Conservation (phyloP, 1,140 invertebrate genomes). For the Lepidurus packardi region DNA sequence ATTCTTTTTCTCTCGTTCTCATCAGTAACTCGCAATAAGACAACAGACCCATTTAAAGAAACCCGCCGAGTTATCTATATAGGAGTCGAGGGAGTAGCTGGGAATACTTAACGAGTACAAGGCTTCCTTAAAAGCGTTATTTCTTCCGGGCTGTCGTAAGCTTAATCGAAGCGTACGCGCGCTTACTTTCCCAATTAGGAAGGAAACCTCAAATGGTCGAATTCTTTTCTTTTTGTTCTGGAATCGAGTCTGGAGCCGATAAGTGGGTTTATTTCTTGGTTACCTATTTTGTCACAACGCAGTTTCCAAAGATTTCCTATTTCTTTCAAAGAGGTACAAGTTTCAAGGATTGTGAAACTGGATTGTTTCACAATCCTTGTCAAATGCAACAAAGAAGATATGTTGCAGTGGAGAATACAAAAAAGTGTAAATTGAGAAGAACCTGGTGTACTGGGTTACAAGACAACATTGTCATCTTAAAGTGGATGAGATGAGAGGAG, state of each 20-base stretch:
- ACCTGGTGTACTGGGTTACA: no score
- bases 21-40: not conserved
- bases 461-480: no score
- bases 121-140: slow-evolving; percentile 1
- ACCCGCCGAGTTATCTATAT: not conserved
- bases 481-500: not conserved
- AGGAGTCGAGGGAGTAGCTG: slow-evolving; percentile 1
- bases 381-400: no score
- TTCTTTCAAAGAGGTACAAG: no score
- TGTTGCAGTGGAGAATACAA: no score
- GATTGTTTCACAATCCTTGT: no score
- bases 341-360: no score
- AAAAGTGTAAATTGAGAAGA: no score
- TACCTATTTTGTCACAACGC: no score
- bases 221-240: not conserved
- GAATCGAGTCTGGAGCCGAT: no score
- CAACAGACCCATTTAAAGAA: not conserved
- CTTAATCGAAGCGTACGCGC: slow-evolving; percentile 1
- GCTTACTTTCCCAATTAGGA: slow-evolving; percentile 2
- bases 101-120: not conserved
- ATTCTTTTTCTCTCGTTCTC: not conserved
- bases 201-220: not conserved
- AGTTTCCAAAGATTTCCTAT: no score
- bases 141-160: not conserved
- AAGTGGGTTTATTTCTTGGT: no score